Percentiles rank a stretch among this genome's conserved stretches.
phyloP scores from a whole-genome alignment of 2,888 invertebrate species.

The Megastigmus dorsalis region DNA sequence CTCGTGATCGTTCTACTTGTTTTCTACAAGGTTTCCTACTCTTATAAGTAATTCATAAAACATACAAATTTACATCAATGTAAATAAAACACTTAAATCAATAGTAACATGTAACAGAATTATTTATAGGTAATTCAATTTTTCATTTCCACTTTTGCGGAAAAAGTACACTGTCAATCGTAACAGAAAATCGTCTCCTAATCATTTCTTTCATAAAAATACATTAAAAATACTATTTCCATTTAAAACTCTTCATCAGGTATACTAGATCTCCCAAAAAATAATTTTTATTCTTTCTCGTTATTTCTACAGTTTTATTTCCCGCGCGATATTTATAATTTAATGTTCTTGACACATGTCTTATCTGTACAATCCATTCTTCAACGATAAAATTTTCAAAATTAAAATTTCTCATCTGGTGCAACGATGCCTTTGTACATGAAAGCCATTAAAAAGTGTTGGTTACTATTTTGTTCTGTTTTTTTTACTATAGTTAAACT shows the following conservation, averaged over 20 bases:
- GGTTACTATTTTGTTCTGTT: not conserved
- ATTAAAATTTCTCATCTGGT: not conserved
- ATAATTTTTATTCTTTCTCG: not conserved
- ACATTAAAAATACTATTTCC: slow-evolving; percentile 10
- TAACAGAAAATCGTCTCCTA: not conserved
- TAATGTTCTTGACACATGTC: too few species aligned
- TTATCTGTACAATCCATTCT: too few species aligned
- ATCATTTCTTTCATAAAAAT: slow-evolving; percentile 15
- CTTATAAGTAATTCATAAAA: slow-evolving; percentile 22
- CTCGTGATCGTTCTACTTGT: slow-evolving; percentile 4
- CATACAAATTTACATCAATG: slow-evolving; percentile 16
- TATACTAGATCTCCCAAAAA: slow-evolving; percentile 1
- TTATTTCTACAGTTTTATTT: not conserved
- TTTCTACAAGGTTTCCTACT: slow-evolving; percentile 12
- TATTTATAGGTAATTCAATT: slow-evolving; percentile 6
- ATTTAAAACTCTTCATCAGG: not conserved
- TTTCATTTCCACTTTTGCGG: not conserved
- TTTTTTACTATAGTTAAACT: not conserved
- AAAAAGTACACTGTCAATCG: slow-evolving; percentile 29
- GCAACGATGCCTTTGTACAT: not conserved
- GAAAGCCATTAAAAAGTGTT: not conserved
- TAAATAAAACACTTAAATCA: slow-evolving; percentile 16
- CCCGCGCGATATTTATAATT: too few species aligned
- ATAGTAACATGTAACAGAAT: slow-evolving; percentile 12
- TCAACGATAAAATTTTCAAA: not conserved